Evolutionary conservation across 2,888 invertebrate genomes (phyloP).

Genomic region (Lepidochrysops patricia): DNA sequence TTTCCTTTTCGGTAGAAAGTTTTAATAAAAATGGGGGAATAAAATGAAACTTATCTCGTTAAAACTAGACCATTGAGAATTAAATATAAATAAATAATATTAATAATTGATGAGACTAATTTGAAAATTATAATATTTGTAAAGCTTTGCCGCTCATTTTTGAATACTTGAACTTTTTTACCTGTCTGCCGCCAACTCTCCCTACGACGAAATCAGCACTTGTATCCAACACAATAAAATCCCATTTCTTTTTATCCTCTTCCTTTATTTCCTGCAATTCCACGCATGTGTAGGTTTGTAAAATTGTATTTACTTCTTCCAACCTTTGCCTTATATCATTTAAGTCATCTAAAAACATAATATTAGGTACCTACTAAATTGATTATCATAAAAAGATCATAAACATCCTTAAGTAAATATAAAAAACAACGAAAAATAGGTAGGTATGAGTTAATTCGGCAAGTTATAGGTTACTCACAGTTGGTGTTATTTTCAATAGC

Average conservation of each 20-base stretch:
- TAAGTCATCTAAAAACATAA: constrained; percentile 41
- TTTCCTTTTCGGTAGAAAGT: not conserved
- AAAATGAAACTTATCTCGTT: not conserved
- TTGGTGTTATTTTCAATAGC: constrained; percentile 32
- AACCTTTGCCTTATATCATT: constrained; percentile 39
- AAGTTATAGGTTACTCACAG: constrained; percentile 35
- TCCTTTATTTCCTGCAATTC: constrained; percentile 38
- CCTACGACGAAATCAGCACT: constrained; percentile 59
- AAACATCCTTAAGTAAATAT: too few species aligned
- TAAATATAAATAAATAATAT: too few species aligned
- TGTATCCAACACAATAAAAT: constrained; percentile 47
- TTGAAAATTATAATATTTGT: too few species aligned
- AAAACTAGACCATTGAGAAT: not conserved
- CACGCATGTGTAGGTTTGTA: constrained; percentile 46
- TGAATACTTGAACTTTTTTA: constrained; percentile 22
- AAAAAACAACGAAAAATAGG: too few species aligned
- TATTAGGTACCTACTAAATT: too few species aligned
- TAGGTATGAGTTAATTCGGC: too few species aligned
- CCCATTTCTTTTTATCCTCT: constrained; percentile 33
- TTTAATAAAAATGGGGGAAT: not conserved
- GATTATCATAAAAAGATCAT: too few species aligned
- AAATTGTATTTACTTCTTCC: constrained; percentile 39
- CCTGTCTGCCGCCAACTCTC: constrained; percentile 55
- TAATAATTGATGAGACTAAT: too few species aligned
- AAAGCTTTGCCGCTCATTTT: too few species aligned